Base-by-base conservation (phyloP, 1,140 invertebrate species). In the Temnothorax longispinosus region DNA sequence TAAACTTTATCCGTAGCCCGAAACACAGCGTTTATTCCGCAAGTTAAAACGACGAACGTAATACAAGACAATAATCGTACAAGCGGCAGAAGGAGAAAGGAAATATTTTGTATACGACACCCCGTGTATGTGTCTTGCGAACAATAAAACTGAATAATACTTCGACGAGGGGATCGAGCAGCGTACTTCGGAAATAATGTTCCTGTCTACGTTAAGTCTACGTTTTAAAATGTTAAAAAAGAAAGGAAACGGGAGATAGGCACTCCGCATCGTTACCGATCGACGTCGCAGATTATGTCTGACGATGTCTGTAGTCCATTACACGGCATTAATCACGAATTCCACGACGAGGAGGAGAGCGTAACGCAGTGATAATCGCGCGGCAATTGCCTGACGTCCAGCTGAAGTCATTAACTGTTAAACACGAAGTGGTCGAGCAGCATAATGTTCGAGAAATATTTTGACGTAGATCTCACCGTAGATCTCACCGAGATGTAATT, bases 401-500 rank as follows among this genome's bases (percentile, higher is more conserved):
- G 41, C 54, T 75, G 54, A 50, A 74, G 54, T 77, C 52, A 85
- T 87, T 60, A 35, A 54, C 35, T 76, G 38, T 62, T 74, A 62
- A 74, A 80, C 27, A 35, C 15, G 21, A 60, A 60, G 67, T 54
- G 11, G 71, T 87, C 44, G 15, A 65, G 41, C 62, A 41, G 56
- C 50, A 44, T 75, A 60, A 21, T 62, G 41, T n/a, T 52, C 13
- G 65, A 76, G 50, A 78, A 74, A 52, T 75, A 76, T 71, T 58
- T 90, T 60, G 69, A 87, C 67, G 88, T 72, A 90, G 77, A 90
- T 77, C 81, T 82, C 56, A 87, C 56, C 67, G 88, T 72, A 90
- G 77, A 90, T 77, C 81, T 82, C 56, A 87, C 56, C 27, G 65
- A 84, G 27, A 85, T 91, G 75, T 89, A 87, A 88, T 90, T 90